phyloP scores from a whole-genome alignment of 2,888 invertebrate genomes.

The Drosophila fungiperda region DNA sequence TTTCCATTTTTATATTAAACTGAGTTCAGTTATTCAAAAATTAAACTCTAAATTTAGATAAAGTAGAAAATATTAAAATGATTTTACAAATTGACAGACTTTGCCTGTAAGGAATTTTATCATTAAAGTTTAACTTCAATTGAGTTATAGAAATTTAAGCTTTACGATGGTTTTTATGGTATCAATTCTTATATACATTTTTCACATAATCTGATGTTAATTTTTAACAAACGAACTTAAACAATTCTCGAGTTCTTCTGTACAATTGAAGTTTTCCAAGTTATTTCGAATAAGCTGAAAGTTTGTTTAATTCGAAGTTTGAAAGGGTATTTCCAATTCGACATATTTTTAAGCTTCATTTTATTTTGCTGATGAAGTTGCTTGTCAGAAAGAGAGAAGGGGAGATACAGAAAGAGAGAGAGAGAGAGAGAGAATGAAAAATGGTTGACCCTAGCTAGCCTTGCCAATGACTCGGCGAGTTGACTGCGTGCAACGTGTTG shows the following conservation, averaged over 20 bases:
- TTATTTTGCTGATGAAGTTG: slow-evolving; percentile 31
- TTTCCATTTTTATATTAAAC: neutral
- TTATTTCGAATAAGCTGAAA: neutral
- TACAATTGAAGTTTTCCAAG: neutral
- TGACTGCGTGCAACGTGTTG: slow-evolving; percentile 53
- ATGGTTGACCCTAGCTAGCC: slow-evolving; percentile 50
- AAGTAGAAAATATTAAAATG: neutral
- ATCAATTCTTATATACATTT: neutral
- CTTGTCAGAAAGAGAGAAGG: neutral
- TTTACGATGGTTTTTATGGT: neutral
- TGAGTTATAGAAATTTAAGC: neutral
- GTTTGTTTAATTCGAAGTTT: neutral
- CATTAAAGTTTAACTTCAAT: neutral
- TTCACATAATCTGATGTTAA: neutral
- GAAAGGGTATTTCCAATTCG: neutral
- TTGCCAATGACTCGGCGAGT: slow-evolving; percentile 43
- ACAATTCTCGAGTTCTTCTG: neutral
- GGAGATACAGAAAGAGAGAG: neutral
- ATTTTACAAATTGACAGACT: neutral
- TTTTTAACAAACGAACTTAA: neutral
- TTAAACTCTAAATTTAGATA: neutral
- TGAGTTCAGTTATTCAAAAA: neutral
- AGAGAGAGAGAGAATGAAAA: slow-evolving; percentile 12
- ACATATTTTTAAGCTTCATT: neutral
- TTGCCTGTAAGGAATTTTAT: neutral